Evolutionary conservation across 2,888 invertebrate species (phyloP).

Genomic region (Tetranychus truncatus): DNA sequence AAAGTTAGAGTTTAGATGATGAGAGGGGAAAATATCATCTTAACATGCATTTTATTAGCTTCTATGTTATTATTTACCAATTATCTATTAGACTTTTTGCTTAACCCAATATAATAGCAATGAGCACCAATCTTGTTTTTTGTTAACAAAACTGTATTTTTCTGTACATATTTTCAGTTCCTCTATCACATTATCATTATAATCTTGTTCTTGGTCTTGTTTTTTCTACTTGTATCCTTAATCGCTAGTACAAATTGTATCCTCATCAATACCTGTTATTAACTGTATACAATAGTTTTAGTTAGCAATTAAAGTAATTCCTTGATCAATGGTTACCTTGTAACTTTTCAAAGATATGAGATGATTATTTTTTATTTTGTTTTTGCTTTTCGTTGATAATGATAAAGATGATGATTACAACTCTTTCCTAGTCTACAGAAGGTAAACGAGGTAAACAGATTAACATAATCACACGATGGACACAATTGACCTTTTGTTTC

Average conservation of each 20-base stretch:
- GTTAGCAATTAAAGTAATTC: neutral
- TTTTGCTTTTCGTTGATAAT: no score
- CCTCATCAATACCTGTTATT: neutral
- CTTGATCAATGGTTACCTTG: neutral
- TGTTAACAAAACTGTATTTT: neutral
- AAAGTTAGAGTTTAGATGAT: neutral
- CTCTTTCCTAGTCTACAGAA: no score
- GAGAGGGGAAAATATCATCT: neutral
- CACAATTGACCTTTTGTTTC: no score
- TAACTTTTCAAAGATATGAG: neutral
- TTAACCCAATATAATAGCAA: neutral
- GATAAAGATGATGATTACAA: no score
- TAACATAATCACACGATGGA: no score
- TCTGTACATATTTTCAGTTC: neutral
- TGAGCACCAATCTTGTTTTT: neutral
- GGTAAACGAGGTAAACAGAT: no score
- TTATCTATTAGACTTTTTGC: neutral
- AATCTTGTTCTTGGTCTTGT: neutral
- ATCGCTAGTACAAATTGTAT: neutral
- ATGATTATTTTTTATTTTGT: no score
- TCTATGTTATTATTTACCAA: constrained; percentile 1
- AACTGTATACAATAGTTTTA: neutral
- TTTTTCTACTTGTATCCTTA: neutral
- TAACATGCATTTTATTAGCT: neutral
- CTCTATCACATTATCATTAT: neutral